Base-by-base conservation (phyloP, 2,113 vertebrate species). In the Tupaia chinensis region DNA sequence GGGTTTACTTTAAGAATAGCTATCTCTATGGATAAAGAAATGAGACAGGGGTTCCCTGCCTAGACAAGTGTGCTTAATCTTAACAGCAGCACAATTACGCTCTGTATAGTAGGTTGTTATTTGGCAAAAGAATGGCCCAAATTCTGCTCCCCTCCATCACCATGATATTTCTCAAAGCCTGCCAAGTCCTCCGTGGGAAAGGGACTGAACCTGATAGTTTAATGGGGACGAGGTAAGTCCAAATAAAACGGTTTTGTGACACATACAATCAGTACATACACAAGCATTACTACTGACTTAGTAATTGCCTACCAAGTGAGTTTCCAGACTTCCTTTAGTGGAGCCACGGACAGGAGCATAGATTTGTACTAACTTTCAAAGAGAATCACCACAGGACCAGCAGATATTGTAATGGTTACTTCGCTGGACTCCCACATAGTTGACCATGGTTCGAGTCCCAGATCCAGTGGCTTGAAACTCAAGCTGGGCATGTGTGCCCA, bases 211-310 rank as follows among this genome's bases (percentile, higher is more conserved):
- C 13, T 63, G 66, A 87, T 65, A 10, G 66, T 76, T 87, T 72
- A 56, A 69, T 0, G 77, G 32, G 12, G 2, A 63, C 29, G n/a
- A 87, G 2, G 17, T 23, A 19, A 60, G 23, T 16, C 63, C 29
- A 2, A 54, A 79, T 22, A 23, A 65, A 27, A 69, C 15, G 29
- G 27, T 76, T 53, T 82, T 44, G 73, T 73, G 16, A 19, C 65
- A 29, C 5, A 9, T 4, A n/a, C 9, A 76, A 0, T 9, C 7
- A 20, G 15, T n/a, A n/a, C 1, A 15, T 7, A 81, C 20, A 12
- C 17, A 91, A 34, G 12, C 5, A 53, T 65, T 9, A 5, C 3
- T 44, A 25, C 0, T 53, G 72, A 77, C 7, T 4, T 72, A 54
- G 19, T 20, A 81, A 80, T 4, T 34, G 27, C 5, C 32, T 32